Conservation (phyloP, 2,888 invertebrate species). For the Cosmia pyralina region DNA sequence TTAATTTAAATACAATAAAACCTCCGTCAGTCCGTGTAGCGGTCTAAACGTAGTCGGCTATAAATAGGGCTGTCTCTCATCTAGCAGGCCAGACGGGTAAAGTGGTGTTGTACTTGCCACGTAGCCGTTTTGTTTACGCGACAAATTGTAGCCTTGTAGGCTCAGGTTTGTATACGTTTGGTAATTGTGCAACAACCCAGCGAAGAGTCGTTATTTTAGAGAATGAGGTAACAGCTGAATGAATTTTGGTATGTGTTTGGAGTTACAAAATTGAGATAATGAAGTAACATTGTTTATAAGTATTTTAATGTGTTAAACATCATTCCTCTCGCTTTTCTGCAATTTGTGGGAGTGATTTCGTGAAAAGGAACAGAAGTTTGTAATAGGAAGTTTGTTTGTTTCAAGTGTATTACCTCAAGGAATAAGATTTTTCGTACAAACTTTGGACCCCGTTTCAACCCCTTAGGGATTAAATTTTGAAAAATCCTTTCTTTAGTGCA, state of each 20-base stretch:
- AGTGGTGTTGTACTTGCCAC: slow-evolving; percentile 43
- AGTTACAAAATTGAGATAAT: background rate
- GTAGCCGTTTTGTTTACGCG: slow-evolving; percentile 43
- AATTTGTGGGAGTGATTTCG: too few relatives aligned
- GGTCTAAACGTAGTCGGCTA: slow-evolving; percentile 22
- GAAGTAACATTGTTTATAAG: background rate
- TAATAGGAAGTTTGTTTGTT: too few relatives aligned
- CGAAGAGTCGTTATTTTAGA: slow-evolving; percentile 1
- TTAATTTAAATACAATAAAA: slow-evolving; percentile 5
- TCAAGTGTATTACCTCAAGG: too few relatives aligned
- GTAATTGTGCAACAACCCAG: slow-evolving; percentile 23
- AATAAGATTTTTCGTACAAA: too few relatives aligned
- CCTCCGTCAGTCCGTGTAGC: background rate
- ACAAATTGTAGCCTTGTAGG: slow-evolving; percentile 16
- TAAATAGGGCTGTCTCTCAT: slow-evolving; percentile 57
- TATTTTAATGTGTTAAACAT: too few relatives aligned
- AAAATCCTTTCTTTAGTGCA: too few relatives aligned
- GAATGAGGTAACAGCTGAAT: background rate
- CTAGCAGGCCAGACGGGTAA: slow-evolving; percentile 36
- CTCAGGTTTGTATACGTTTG: background rate
- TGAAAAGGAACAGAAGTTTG: too few relatives aligned
- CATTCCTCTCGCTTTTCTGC: too few relatives aligned
- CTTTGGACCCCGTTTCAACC: too few relatives aligned
- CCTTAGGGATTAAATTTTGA: too few relatives aligned
- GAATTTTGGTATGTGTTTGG: background rate